Percentiles rank a stretch among this genome's conserved stretches.
These are phyloP conservation scores for Nasalis larvatus DNA, from an alignment of 2,113 vertebrate genomes.

Conservation along the genomic window DNA sequence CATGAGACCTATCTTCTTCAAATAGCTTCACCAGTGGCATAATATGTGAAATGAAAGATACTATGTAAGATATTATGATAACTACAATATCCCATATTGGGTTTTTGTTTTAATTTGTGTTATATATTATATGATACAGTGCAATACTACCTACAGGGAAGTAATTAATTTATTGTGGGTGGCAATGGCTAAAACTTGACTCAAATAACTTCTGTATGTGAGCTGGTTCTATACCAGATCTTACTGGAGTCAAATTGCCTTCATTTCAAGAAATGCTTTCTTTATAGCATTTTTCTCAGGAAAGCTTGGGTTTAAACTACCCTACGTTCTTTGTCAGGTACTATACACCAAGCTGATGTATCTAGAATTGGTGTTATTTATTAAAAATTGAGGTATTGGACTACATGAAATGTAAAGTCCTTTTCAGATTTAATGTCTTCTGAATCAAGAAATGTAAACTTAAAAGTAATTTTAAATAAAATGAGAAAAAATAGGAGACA, in stretches of 20 bases:
- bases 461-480: constrained; percentile 8
- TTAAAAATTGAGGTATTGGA: not conserved
- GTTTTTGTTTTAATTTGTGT: not conserved
- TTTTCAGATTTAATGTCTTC: not conserved
- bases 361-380: not conserved
- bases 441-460: not conserved
- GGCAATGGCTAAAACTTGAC: not conserved
- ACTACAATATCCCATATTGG: not conserved
- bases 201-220: not conserved
- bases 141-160: not conserved
- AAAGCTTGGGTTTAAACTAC: not conserved
- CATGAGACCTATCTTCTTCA: not conserved
- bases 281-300: not conserved
- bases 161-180: not conserved
- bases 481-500: not conserved
- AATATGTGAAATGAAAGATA: not conserved
- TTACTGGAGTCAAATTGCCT: not conserved
- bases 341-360: not conserved
- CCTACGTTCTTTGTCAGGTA: not conserved
- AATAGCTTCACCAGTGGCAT: not conserved
- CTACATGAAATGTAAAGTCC: not conserved
- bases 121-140: not conserved
- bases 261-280: not conserved
- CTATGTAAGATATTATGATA: not conserved
- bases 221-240: not conserved